Conservation (phyloP, 1,140 invertebrate species). For the Drosophila parvula region DNA sequence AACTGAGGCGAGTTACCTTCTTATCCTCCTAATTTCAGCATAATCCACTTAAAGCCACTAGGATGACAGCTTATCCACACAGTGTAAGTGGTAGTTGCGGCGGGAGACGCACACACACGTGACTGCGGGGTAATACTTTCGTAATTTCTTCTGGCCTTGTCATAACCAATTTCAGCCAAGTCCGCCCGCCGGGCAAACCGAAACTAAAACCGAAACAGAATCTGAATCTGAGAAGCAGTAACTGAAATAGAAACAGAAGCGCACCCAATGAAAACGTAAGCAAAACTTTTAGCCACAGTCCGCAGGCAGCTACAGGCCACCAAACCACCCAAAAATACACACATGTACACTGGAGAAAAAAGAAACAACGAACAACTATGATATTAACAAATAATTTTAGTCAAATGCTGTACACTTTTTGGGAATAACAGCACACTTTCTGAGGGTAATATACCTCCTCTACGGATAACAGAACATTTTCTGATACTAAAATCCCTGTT, state of each 20-base stretch:
- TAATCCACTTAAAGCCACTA: conserved; percentile 32
- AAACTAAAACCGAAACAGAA: conserved; percentile 35
- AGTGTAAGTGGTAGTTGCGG: neutral
- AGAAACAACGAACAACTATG: neutral
- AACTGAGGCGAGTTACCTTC: conserved; percentile 10
- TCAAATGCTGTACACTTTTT: no score
- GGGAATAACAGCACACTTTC: no score
- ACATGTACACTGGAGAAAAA: conserved; percentile 16
- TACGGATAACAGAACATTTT: neutral
- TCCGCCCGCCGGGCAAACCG: conserved; percentile 13
- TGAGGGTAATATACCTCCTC: neutral
- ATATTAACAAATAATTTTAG: no score
- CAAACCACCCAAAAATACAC: conserved; percentile 15
- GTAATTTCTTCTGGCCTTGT: conserved; percentile 65
- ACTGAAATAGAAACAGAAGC: conserved; percentile 17
- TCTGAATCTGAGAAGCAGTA: conserved; percentile 7
- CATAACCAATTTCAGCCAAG: conserved; percentile 66
- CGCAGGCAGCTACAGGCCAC: conserved; percentile 8
- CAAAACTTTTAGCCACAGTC: conserved; percentile 60
- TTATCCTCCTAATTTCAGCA: conserved; percentile 13
- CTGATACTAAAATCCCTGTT: neutral
- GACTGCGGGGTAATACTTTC: conserved; percentile 68
- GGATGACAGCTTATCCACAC: conserved; percentile 27
- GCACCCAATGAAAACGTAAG: conserved; percentile 47
- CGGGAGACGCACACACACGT: conserved; percentile 34